Percentiles rank a stretch among this genome's conserved stretches.
Evolutionary conservation across 1,140 invertebrate species (phyloP).

Genomic region (Drosophila murphyi): DNA sequence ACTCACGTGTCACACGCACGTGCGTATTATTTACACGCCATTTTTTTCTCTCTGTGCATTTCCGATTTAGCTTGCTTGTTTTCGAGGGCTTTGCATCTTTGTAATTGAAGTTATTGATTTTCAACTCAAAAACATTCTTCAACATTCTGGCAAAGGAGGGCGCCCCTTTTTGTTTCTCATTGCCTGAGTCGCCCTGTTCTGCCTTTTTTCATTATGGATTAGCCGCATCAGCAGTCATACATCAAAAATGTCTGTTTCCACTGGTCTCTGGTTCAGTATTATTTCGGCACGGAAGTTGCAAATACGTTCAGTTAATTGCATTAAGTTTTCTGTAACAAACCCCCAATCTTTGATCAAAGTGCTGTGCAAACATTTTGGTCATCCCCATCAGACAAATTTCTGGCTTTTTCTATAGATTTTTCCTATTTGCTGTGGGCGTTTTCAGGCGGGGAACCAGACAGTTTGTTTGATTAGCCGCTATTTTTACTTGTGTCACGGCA

Average conservation of each 20-base stretch:
- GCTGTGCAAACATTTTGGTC: constrained; percentile 68
- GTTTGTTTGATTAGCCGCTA: constrained; percentile 65
- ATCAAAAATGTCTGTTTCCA: constrained; percentile 62
- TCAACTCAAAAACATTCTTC: constrained; percentile 3
- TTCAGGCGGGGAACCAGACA: constrained; percentile 38
- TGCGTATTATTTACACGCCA: constrained; percentile 83
- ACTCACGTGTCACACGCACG: constrained; percentile 82
- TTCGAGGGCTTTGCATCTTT: constrained; percentile 39
- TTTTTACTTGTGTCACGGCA: constrained; percentile 52
- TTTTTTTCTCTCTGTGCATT: constrained; percentile 38
- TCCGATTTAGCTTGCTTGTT: constrained; percentile 7
- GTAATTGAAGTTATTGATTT: constrained; percentile 75
- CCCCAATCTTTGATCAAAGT: constrained; percentile 66
- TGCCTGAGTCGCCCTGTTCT: constrained; percentile 26
- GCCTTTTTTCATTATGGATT: constrained; percentile 45
- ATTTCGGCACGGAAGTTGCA: constrained; percentile 65
- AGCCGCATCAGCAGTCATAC: constrained; percentile 72
- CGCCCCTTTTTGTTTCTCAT: not conserved
- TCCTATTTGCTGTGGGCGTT: constrained; percentile 43
- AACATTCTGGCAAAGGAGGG: not conserved
- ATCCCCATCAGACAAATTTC: constrained; percentile 37
- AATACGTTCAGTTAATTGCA: constrained; percentile 83
- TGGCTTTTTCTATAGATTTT: constrained; percentile 36
- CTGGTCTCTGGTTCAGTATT: constrained; percentile 20
- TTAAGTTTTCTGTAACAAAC: constrained; percentile 55